Conservation (phyloP, 2,888 invertebrate species). For the Elegia similella region DNA sequence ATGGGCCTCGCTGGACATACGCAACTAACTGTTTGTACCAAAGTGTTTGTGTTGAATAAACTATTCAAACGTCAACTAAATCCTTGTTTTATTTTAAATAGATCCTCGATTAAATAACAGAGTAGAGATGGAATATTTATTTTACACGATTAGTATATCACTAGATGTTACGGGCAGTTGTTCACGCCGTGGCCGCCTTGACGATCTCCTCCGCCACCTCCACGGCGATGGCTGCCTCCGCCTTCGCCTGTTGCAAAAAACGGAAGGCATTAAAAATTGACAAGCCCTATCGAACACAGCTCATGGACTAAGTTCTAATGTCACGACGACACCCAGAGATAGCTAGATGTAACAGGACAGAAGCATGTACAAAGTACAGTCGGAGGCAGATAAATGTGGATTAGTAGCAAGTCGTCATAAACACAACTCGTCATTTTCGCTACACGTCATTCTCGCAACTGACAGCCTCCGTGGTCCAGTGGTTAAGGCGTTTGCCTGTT, state of each 20-base stretch:
- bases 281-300: too few species aligned
- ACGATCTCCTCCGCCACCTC: constrained; percentile 97
- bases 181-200: constrained; percentile 85
- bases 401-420: too few species aligned
- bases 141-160: constrained; percentile 56
- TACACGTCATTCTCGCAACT: too few species aligned
- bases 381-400: too few species aligned
- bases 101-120: not conserved
- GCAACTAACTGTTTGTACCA: constrained; percentile 80
- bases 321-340: too few species aligned
- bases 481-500: too few species aligned
- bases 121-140: constrained; percentile 40
- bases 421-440: too few species aligned
- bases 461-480: too few species aligned
- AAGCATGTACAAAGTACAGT: too few species aligned
- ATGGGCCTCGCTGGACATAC: constrained; percentile 42
- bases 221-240: constrained; percentile 95
- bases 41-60: constrained; percentile 82
- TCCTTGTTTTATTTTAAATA: constrained; percentile 52
- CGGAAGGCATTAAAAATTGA: constrained; percentile 2
- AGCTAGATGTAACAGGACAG: too few species aligned
- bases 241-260: constrained; percentile 83
- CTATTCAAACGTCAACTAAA: constrained; percentile 74
- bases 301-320: too few species aligned
- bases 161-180: constrained; percentile 43